Conservation (phyloP, 2,797 vertebrate species). For the Callimico goeldii region DNA sequence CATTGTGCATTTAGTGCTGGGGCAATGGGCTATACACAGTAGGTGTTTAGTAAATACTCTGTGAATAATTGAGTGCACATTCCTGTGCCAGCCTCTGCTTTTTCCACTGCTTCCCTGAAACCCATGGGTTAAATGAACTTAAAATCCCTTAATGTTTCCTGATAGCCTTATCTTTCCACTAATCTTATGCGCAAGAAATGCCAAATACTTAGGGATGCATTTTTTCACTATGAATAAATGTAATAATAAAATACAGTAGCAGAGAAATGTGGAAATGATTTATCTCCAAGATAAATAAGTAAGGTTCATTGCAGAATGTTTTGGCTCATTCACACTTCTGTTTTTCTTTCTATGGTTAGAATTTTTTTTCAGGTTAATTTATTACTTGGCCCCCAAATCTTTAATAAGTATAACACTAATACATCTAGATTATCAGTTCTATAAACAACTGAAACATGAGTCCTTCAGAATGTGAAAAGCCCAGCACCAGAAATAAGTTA, state of each 20-base stretch:
- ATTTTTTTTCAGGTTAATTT: slow-evolving; percentile 34
- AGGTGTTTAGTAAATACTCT: neutral
- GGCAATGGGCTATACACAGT: neutral
- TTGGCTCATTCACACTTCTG: neutral
- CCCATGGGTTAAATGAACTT: neutral
- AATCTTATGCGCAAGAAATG: neutral
- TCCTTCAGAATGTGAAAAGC: neutral
- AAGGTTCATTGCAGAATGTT: neutral
- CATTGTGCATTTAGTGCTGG: neutral
- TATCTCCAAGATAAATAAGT: neutral
- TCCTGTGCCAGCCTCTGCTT: neutral
- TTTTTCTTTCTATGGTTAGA: neutral
- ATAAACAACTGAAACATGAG: neutral
- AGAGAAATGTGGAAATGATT: neutral
- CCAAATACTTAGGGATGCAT: neutral
- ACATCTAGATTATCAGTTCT: slow-evolving; percentile 10
- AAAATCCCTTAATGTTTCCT: neutral
- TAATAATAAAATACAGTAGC: neutral
- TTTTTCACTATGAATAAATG: neutral
- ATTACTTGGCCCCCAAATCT: neutral
- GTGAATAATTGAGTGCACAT: neutral
- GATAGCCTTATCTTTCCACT: neutral
- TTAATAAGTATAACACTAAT: slow-evolving; percentile 32
- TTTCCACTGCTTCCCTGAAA: neutral
- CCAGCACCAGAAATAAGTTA: neutral